Base-by-base conservation (phyloP, 2,888 invertebrate genomes). In the Hirtodrosophila cameraria region DNA sequence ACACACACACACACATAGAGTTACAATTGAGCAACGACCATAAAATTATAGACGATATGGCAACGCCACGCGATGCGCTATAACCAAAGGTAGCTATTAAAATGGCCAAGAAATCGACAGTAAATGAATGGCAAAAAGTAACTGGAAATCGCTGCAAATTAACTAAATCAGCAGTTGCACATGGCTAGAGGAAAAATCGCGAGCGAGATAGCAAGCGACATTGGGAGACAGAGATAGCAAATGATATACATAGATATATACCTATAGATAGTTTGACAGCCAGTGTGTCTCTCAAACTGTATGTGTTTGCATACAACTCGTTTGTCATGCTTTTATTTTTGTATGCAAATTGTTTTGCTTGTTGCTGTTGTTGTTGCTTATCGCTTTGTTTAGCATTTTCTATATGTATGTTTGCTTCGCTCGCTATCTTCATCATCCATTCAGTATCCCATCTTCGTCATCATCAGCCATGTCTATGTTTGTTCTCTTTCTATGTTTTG, bases 91-190 rank as follows among this genome's bases (percentile, higher is more conserved):
- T 42, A 62, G 43, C 53, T 53, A 66, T 66, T 58, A 58, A 55
- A 52, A 58, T 59, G 30, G 59, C 50, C 57, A 69, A 57, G 36
- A 68, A 62, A 67, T 68, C 55, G 67, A 50, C 28, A 31, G 41
- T 50, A 60, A 67, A 72, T 67, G 60, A 60, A 67, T 72, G 72
- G 53, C 67, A 57, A 60, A n/a, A 67, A 67, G 60, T 73, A 63
- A 73, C 58, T 67, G 67, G 61, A 73, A 73, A 73, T 73, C 43
- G 58, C 41, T 58, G 68, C 45, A 62, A 78, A 72, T 78, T 72
- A 75, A 62, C 49, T 57, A 82, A 82, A 82, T 62, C 55, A 66
- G 42, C 60, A 68, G 78, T 76, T 67, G 31, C 25, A 49, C 18
- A 36, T 23, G 27, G 49, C 28, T 30, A 36, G 28, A 46, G 57